These are phyloP conservation scores for Drosophila arizonae DNA, from an alignment of 1,140 invertebrate genomes.

Conservation along the genomic window DNA sequence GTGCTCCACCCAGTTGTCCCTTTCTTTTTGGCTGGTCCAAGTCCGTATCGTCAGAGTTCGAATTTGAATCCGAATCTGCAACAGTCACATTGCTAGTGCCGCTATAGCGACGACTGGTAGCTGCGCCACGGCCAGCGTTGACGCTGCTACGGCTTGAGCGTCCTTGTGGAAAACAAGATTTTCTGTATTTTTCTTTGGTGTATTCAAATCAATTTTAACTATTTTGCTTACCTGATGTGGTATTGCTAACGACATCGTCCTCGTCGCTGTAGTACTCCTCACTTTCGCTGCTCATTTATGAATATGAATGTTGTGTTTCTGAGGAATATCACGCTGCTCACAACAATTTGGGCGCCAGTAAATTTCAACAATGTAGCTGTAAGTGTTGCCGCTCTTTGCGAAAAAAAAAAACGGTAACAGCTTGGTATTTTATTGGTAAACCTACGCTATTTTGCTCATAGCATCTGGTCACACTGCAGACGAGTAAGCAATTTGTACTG, in stretches of 20 bases:
- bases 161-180: slow-evolving; percentile 18
- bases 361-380: slow-evolving; percentile 31
- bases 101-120: background rate
- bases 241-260: slow-evolving; percentile 12
- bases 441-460: background rate
- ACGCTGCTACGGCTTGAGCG: slow-evolving; percentile 27
- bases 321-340: background rate
- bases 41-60: slow-evolving; percentile 9
- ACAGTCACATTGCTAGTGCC: slow-evolving; percentile 45
- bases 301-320: background rate
- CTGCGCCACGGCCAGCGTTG: background rate
- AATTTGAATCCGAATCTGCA: slow-evolving; percentile 19
- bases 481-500: no score
- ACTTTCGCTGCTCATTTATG: slow-evolving; percentile 50
- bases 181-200: background rate
- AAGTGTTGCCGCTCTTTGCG: background rate
- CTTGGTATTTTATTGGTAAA: background rate
- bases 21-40: background rate
- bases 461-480: background rate
- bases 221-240: slow-evolving; percentile 39
- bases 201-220: background rate
- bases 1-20: background rate
- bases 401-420: background rate
- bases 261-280: slow-evolving; percentile 44
- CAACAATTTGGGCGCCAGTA: slow-evolving; percentile 27